Conservation (phyloP, 2,888 invertebrate genomes). For the Eupithecia dodoneata region DNA sequence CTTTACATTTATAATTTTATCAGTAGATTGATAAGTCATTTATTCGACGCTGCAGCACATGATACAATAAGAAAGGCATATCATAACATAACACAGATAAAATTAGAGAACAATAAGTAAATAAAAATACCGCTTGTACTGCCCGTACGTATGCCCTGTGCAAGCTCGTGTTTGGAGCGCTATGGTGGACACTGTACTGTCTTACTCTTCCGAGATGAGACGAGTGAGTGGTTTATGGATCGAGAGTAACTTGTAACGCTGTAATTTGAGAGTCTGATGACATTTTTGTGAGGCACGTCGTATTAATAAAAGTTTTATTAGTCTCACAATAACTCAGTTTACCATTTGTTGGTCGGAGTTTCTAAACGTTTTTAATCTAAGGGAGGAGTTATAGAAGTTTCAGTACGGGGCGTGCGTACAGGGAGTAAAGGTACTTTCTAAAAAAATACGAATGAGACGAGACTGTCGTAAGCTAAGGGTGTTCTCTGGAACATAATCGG, state of each 20-base stretch:
- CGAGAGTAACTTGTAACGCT: constrained; percentile 65
- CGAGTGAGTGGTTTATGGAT: constrained; percentile 58
- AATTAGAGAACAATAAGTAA: too few species aligned
- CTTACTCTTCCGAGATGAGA: constrained; percentile 36
- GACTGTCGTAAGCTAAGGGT: neutral
- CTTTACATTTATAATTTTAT: too few species aligned
- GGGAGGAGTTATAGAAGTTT: neutral
- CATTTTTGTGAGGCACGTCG: constrained; percentile 49
- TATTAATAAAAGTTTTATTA: constrained; percentile 43
- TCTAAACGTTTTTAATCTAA: constrained; percentile 11
- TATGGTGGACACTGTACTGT: constrained; percentile 16
- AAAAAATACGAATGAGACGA: neutral
- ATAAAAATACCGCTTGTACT: too few species aligned
- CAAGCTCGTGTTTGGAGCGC: neutral
- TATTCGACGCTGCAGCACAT: too few species aligned
- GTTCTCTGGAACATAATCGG: neutral
- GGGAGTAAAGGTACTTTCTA: neutral
- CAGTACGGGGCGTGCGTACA: neutral
- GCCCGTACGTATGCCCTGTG: too few species aligned
- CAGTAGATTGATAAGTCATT: too few species aligned
- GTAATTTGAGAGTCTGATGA: constrained; percentile 56
- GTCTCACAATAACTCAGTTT: constrained; percentile 34
- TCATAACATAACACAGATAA: too few species aligned
- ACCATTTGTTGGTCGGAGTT: constrained; percentile 27
- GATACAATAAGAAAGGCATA: too few species aligned